phyloP scores from a whole-genome alignment of 2,888 invertebrate genomes.

The Acronicta psi region DNA sequence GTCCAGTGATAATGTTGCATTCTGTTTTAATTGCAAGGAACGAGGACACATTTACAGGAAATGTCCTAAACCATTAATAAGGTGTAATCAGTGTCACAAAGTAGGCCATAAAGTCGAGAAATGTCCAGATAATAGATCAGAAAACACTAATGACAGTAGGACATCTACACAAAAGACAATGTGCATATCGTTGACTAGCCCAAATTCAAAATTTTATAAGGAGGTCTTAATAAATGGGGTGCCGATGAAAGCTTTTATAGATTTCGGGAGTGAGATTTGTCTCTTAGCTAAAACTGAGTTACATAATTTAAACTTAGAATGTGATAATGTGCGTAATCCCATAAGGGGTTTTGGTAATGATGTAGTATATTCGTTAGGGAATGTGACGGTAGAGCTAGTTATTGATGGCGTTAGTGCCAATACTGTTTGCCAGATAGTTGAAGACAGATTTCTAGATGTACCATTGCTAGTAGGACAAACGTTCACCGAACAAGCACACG shows the following conservation, averaged over 20 bases:
- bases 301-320: not conserved
- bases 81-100: slow-evolving; percentile 3
- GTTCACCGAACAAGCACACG: slow-evolving; percentile 1
- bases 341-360: slow-evolving; percentile 2
- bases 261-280: slow-evolving; percentile 1
- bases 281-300: not conserved
- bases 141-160: not conserved
- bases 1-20: not conserved
- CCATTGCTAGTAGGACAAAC: slow-evolving; percentile 10
- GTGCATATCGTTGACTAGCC: not conserved
- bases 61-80: slow-evolving; percentile 3
- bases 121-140: not conserved
- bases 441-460: not conserved
- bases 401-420: slow-evolving; percentile 4
- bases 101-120: slow-evolving; percentile 1
- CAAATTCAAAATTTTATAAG: slow-evolving; percentile 2
- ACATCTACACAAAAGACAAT: slow-evolving; percentile 2
- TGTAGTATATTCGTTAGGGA: not conserved
- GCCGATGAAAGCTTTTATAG: not conserved
- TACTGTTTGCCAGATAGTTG: not conserved
- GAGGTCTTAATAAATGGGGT: not conserved
- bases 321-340: not conserved
- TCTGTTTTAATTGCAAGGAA: slow-evolving; percentile 8
- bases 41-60: not conserved
- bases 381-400: not conserved